Conservation (phyloP, 2,113 vertebrate species). For the Hemiprocne comata region DNA sequence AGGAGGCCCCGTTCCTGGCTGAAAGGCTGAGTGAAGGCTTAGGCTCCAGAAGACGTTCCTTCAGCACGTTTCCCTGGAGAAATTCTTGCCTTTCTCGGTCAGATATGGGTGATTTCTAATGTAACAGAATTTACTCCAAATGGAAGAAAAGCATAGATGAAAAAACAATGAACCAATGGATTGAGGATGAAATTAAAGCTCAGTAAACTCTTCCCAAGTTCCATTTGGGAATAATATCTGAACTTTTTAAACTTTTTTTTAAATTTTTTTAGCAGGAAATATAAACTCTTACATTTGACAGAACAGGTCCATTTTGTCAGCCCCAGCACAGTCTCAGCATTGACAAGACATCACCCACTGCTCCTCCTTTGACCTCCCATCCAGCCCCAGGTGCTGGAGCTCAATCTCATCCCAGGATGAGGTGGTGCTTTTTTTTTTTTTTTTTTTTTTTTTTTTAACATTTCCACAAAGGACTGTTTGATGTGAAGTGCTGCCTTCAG, state of each 20-base stretch:
- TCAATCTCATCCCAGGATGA: constrained; percentile 44
- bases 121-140: background rate
- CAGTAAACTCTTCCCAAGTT: background rate
- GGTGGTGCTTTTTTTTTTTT: background rate
- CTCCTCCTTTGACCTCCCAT: constrained; percentile 28
- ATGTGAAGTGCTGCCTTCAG: constrained; percentile 48
- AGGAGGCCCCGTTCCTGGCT: background rate
- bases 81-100: background rate
- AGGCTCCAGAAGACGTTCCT: background rate
- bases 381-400: constrained; percentile 35
- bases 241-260: background rate
- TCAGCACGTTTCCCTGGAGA: background rate
- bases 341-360: background rate
- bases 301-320: background rate
- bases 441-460: background rate
- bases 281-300: constrained; percentile 11
- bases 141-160: background rate
- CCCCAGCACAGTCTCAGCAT: background rate
- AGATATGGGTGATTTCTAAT: background rate
- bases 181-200: background rate
- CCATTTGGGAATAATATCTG: background rate
- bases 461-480: constrained; percentile 51
- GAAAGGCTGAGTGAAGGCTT: background rate
- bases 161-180: background rate
- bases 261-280: background rate